These are phyloP conservation scores for Campoletis raptor DNA, from an alignment of 2,888 invertebrate species.

Conservation along the genomic window DNA sequence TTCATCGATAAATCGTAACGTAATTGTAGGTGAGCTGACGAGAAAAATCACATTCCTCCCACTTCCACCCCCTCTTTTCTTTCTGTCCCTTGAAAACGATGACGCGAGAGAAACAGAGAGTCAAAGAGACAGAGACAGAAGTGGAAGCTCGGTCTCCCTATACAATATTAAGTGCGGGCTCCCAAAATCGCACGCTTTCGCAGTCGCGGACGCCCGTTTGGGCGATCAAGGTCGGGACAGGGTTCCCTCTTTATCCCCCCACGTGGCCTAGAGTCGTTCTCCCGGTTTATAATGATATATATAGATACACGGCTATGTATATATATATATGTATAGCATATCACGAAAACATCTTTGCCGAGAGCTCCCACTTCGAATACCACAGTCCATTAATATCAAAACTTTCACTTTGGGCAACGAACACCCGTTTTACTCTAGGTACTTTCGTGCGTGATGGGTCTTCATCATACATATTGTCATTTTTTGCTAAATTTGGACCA, in stretches of 20 bases:
- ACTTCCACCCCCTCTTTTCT: background rate
- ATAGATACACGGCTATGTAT: background rate
- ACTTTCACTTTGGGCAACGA: slow-evolving; percentile 70
- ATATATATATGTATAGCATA: slow-evolving; percentile 26
- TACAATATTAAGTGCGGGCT: slow-evolving; percentile 33
- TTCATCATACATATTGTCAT: slow-evolving; percentile 21
- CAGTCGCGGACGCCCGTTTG: slow-evolving; percentile 62
- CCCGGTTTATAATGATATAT: slow-evolving; percentile 35
- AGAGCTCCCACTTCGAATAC: slow-evolving; percentile 34
- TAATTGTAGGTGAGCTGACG: slow-evolving; percentile 54
- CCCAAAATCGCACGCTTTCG: slow-evolving; percentile 60
- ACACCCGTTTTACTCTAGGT: slow-evolving; percentile 35
- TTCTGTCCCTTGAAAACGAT: slow-evolving; percentile 17
- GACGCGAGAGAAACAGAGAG: slow-evolving; percentile 26
- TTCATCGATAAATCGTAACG: slow-evolving; percentile 45
- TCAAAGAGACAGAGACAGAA: slow-evolving; percentile 1
- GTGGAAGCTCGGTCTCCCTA: slow-evolving; percentile 30
- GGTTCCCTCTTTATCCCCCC: slow-evolving; percentile 54
- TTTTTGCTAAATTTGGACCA: background rate
- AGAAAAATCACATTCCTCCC: slow-evolving; percentile 23
- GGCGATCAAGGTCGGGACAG: slow-evolving; percentile 69
- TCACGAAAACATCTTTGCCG: slow-evolving; percentile 65
- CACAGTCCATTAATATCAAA: slow-evolving; percentile 68
- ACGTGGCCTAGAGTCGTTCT: slow-evolving; percentile 65
- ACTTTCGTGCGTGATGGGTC: slow-evolving; percentile 34